A percentile compares a stretch with the other conserved stretches of the same genome.
phyloP scores from a whole-genome alignment of 2,113 vertebrate genomes.

The Dasypus novemcinctus region DNA sequence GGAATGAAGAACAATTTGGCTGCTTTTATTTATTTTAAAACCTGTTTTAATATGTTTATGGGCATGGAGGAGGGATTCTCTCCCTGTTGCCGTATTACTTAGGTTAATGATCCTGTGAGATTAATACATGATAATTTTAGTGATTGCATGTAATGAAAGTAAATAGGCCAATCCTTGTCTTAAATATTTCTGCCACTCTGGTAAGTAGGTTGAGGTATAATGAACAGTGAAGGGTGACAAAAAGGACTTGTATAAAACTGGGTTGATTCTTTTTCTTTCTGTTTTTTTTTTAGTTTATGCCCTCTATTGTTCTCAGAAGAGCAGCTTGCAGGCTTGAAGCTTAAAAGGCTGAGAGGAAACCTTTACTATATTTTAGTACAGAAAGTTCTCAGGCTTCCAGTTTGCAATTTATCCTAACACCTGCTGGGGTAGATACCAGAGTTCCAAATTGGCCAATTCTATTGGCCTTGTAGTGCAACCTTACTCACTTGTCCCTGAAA shows the following conservation, averaged over 20 bases:
- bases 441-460: not conserved
- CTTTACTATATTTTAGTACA: not conserved
- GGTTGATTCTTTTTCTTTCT: not conserved
- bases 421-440: conserved; percentile 10
- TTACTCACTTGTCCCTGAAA: not conserved
- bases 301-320: conserved; percentile 40
- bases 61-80: not conserved
- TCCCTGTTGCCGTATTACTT: not conserved
- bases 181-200: not conserved
- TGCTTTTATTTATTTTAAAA: not conserved
- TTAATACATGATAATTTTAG: not conserved
- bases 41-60: not conserved
- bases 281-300: not conserved
- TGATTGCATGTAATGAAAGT: not conserved
- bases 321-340: conserved; percentile 3
- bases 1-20: not conserved
- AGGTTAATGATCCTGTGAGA: not conserved
- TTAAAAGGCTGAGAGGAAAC: conserved; percentile 11
- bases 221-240: not conserved
- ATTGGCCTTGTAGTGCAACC: not conserved
- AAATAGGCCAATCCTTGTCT: not conserved
- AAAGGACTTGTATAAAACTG: conserved; percentile 26
- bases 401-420: conserved; percentile 48
- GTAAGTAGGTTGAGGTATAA: not conserved
- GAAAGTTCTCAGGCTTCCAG: conserved; percentile 13